Percentiles rank a stretch among this genome's conserved stretches.
Conservation (phyloP, 2,888 invertebrate species). For the Diarsia brunnea region DNA sequence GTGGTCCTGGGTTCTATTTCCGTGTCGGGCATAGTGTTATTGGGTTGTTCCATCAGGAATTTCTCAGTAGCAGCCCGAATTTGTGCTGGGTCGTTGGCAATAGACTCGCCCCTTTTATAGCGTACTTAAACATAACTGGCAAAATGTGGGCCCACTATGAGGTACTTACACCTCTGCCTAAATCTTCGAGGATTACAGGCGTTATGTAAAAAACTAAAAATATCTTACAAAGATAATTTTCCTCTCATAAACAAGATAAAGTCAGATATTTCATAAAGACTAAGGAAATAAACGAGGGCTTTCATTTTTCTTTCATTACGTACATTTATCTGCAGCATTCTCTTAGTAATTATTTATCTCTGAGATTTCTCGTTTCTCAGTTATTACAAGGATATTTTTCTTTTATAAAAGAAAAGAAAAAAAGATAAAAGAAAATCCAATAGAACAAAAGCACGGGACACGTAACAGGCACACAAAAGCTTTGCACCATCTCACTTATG, state of each 20-base stretch:
- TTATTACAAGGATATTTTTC: slow-evolving; percentile 60
- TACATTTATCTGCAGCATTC: slow-evolving; percentile 32
- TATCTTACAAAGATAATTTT: slow-evolving; percentile 1
- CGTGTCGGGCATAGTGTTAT: no score
- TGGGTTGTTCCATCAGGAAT: no score
- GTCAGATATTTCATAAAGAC: slow-evolving; percentile 12
- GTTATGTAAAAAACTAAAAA: no score
- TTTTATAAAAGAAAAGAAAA: slow-evolving; percentile 51
- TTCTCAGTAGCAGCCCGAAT: no score
- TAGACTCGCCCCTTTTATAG: no score
- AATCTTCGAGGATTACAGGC: no score
- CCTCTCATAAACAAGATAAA: not conserved
- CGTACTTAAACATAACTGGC: no score
- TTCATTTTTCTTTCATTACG: slow-evolving; percentile 29
- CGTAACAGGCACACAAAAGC: slow-evolving; percentile 70
- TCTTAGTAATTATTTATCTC: slow-evolving; percentile 55
- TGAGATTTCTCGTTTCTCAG: slow-evolving; percentile 50
- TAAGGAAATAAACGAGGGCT: slow-evolving; percentile 16
- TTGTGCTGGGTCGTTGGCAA: no score
- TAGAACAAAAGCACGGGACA: slow-evolving; percentile 68
- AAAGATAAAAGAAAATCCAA: slow-evolving; percentile 67
- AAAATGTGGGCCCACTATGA: no score
- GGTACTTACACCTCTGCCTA: no score
- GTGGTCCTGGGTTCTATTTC: no score
- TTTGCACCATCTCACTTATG: slow-evolving; percentile 67